phyloP scores from a whole-genome alignment of 2,888 invertebrate genomes.

The Sinodicranocentrus sp. region DNA sequence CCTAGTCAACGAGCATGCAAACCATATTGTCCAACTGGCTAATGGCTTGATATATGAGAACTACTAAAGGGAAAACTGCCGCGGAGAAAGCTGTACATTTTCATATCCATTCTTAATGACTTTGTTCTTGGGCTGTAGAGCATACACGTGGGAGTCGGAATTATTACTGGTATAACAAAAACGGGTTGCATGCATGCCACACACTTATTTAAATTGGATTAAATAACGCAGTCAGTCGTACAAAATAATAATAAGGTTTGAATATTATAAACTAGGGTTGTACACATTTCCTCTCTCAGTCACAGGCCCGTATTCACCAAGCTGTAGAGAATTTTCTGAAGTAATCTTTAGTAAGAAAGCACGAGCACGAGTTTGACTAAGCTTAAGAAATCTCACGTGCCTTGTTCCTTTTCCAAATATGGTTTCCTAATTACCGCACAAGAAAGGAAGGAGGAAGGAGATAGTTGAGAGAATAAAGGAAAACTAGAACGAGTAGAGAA shows the following conservation, averaged over 20 bases:
- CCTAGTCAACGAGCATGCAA: neutral
- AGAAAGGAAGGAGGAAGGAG: neutral
- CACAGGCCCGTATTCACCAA: too few species aligned
- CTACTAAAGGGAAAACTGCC: neutral
- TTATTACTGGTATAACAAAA: too few species aligned
- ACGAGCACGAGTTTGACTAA: too few species aligned
- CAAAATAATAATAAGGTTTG: neutral
- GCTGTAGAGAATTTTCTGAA: too few species aligned
- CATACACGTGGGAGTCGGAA: too few species aligned
- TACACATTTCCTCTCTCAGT: too few species aligned
- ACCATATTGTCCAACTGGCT: neutral
- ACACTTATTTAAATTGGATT: constrained; percentile 35
- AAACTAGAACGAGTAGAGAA: neutral
- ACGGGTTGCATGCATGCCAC: neutral
- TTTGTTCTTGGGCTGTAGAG: neutral
- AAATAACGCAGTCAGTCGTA: neutral
- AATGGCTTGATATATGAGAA: neutral
- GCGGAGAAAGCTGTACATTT: neutral
- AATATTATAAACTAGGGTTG: too few species aligned
- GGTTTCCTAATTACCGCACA: neutral
- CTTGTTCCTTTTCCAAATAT: neutral
- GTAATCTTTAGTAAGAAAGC: neutral
- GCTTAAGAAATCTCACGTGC: too few species aligned
- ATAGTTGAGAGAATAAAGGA: neutral
- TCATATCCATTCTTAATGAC: constrained; percentile 3